Conservation (phyloP, 2,888 invertebrate species). For the Polyommatus iphigenia region DNA sequence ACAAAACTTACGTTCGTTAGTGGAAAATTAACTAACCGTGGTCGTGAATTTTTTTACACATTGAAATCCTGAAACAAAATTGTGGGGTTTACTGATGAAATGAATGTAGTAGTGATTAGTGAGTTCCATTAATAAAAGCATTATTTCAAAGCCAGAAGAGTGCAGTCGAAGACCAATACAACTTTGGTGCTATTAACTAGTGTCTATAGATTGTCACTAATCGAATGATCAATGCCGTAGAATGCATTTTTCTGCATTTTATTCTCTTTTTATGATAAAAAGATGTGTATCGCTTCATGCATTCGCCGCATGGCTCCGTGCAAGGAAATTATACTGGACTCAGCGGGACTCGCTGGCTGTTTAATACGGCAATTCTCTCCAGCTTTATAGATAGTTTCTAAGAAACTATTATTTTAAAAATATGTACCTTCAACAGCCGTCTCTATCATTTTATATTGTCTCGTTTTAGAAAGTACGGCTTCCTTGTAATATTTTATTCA, state of each 20-base stretch:
- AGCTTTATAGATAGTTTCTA: constrained; percentile 50
- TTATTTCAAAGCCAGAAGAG: not conserved
- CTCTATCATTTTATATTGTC: constrained; percentile 20
- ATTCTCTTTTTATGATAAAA: constrained; percentile 26
- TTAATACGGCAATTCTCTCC: constrained; percentile 62
- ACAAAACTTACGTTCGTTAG: constrained; percentile 11
- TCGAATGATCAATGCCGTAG: not conserved
- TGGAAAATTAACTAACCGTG: not conserved
- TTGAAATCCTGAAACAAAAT: not conserved
- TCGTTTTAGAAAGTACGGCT: constrained; percentile 9
- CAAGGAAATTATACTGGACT: constrained; percentile 65
- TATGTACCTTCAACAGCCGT: constrained; percentile 14
- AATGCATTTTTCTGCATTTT: not conserved
- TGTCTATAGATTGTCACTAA: not conserved
- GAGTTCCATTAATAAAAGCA: too few relatives aligned
- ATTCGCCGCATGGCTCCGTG: constrained; percentile 43
- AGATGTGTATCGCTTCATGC: constrained; percentile 33
- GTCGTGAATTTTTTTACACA: not conserved
- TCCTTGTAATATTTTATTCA: not conserved
- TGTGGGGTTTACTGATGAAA: not conserved
- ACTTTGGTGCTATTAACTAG: not conserved
- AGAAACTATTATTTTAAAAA: constrained; percentile 36
- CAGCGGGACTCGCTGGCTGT: constrained; percentile 60
- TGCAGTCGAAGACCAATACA: not conserved
- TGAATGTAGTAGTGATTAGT: not conserved